Base-by-base conservation (phyloP, 1,140 invertebrate species). In the Notospermus geniculatus region DNA sequence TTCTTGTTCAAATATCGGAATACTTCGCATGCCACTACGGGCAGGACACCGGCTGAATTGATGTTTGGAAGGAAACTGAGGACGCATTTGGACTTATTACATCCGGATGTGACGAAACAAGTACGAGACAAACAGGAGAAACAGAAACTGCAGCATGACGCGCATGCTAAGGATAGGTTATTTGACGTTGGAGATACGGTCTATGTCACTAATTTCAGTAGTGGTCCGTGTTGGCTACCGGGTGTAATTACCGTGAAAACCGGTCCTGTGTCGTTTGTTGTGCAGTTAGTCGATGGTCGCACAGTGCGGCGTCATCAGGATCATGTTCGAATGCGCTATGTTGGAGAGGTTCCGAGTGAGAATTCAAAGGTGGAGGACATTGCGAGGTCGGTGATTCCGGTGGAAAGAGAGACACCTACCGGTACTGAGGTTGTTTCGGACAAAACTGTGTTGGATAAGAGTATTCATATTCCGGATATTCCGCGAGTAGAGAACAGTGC, bases 11-110 rank as follows among this genome's bases (percentile, higher is more conserved):
- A 15, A 25, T 60, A 65, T 13, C 57, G 13, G 32, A n/a, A n/a
- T n/a, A n/a, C n/a, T n/a, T n/a, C n/a, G n/a, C n/a, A n/a, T n/a
- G n/a, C n/a, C n/a, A n/a, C 28, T 30, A 70, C 63, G 15, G 46
- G 45, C 7, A 23, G 27, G 25, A 46, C 54, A n/a, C 68, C 57
- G 15, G 63, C 68, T n/a, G 68, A 70, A 41, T 36, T 67, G 28
- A 22, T 70, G 0, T 30, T 66, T 32, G 29, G 41, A 7, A 30
- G 67, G n/a, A n/a, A 52, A 23, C 30, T 57, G 27, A 19, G 63
- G 1, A 68, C 57, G 17, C 32, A 36, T 22, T 56, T 69, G 41
- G 43, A 61, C 30, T 50, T 59, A 15, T 7, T 69, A 11, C 17
- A 53, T 2, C 67, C 62, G n/a, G 52, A 65, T 63, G 15, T 59